Conservation (phyloP, 2,888 invertebrate species). For the Physocephala rufipes region DNA sequence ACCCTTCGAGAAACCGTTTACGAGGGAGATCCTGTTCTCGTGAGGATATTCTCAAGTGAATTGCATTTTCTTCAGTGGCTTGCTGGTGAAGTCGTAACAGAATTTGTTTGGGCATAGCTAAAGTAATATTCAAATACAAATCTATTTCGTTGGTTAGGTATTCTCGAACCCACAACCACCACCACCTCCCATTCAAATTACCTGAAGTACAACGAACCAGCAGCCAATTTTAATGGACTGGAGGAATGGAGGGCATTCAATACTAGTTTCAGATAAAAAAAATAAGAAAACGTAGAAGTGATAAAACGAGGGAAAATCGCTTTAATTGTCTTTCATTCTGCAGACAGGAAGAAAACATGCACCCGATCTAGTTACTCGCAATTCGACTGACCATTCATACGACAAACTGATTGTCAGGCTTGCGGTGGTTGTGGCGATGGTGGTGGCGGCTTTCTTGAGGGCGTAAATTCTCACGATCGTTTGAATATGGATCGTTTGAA, state of each 20-base stretch:
- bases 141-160: background rate
- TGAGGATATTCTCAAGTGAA: background rate
- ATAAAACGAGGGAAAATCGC: conserved; percentile 36
- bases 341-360: conserved; percentile 27
- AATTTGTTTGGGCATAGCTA: no score
- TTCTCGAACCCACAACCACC: conserved; percentile 4
- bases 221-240: background rate
- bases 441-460: conserved; percentile 31
- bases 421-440: no score
- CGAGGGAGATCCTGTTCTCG: background rate
- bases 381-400: background rate
- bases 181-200: conserved; percentile 11
- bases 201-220: conserved; percentile 19
- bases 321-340: background rate
- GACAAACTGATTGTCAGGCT: no score
- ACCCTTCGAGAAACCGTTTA: no score
- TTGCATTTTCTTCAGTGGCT: background rate
- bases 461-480: conserved; percentile 39
- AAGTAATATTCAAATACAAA: conserved; percentile 17
- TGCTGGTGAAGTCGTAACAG: background rate
- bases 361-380: conserved; percentile 10
- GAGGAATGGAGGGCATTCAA: conserved; percentile 17
- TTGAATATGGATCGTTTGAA: background rate
- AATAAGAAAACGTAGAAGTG: conserved; percentile 47
- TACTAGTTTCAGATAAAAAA: conserved; percentile 24